phyloP scores from a whole-genome alignment of 2,888 invertebrate genomes.

The Agonopterix alstromeriana region DNA sequence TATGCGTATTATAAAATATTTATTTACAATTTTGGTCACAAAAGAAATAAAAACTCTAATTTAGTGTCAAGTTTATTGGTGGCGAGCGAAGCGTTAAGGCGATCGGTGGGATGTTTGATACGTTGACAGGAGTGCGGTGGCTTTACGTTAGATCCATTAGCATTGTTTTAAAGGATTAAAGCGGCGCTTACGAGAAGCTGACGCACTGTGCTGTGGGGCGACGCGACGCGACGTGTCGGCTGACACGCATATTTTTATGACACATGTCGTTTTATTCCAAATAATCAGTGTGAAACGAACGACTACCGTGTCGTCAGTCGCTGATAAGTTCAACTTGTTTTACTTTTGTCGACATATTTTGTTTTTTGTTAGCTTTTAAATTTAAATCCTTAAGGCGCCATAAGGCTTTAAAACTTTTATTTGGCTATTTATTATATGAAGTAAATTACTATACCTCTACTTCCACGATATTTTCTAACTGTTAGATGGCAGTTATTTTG shows the following conservation, averaged over 20 bases:
- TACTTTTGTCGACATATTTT: conserved; percentile 15
- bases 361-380: neutral
- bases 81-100: conserved; percentile 68
- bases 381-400: too few relatives aligned
- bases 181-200: conserved; percentile 50
- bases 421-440: too few relatives aligned
- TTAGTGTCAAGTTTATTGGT: conserved; percentile 72
- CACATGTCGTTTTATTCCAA: conserved; percentile 54
- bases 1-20: conserved; percentile 72
- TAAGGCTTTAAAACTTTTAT: too few relatives aligned
- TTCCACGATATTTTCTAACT: conserved; percentile 11
- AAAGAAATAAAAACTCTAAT: conserved; percentile 65
- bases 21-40: conserved; percentile 60
- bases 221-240: conserved; percentile 47
- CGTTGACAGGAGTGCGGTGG: conserved; percentile 65
- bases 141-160: conserved; percentile 71
- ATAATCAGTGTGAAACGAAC: conserved; percentile 62
- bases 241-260: conserved; percentile 69
- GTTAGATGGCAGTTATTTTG: conserved; percentile 26
- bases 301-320: conserved; percentile 56
- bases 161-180: conserved; percentile 75
- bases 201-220: conserved; percentile 27
- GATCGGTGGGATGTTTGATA: conserved; percentile 53
- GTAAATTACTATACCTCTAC: too few relatives aligned
- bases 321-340: conserved; percentile 38